Conservation (phyloP, 1,140 invertebrate species). For the Protaetia brevitarsis region DNA sequence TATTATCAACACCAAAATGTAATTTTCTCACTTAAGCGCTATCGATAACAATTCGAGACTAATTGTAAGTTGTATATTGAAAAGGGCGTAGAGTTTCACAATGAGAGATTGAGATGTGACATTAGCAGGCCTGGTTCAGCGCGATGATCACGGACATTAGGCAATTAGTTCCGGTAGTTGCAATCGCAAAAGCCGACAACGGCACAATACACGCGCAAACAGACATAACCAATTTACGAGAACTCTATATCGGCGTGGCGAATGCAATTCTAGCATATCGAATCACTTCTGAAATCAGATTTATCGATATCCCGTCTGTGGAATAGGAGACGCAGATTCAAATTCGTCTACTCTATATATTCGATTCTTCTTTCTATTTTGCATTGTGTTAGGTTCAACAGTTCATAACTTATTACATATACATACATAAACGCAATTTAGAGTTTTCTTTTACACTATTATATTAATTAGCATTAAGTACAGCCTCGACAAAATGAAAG, state of each 20-base stretch:
- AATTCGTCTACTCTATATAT: too few species aligned
- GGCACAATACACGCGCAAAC: conserved; percentile 8
- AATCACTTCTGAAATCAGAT: neutral
- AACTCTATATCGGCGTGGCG: neutral
- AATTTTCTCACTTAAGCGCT: neutral
- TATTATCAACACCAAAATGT: too few species aligned
- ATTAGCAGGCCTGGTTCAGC: neutral
- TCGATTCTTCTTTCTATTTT: too few species aligned
- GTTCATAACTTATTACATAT: too few species aligned
- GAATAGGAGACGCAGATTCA: too few species aligned
- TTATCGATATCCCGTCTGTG: too few species aligned
- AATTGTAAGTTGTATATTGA: neutral
- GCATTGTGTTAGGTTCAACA: too few species aligned
- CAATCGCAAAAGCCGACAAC: conserved; percentile 13
- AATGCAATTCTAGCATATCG: neutral
- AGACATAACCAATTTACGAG: conserved; percentile 14
- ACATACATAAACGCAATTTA: too few species aligned
- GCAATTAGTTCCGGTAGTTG: conserved; percentile 23
- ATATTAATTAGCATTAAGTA: too few species aligned
- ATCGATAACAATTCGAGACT: neutral
- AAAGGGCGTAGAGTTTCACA: neutral
- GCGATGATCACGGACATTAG: conserved; percentile 15
- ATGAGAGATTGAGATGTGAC: conserved; percentile 18
- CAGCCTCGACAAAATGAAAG: too few species aligned
- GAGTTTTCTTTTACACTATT: too few species aligned